Evolutionary conservation across 1,140 invertebrate genomes (phyloP).

Genomic region (Lucilia cuprina): DNA sequence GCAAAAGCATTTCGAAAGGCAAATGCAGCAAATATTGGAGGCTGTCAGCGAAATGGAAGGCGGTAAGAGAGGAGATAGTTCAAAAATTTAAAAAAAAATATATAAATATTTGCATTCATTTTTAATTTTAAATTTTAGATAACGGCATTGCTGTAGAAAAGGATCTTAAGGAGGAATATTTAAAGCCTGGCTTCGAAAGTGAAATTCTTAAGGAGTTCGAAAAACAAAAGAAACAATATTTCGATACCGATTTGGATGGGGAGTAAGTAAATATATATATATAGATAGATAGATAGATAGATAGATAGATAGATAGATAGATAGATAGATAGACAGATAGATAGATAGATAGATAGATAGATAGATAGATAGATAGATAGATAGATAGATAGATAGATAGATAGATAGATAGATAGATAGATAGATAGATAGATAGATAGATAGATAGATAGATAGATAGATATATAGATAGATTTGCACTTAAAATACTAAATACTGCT

Average conservation of each 20-base stretch:
- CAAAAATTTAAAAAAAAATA: neutral
- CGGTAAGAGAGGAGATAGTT: slow-evolving; percentile 23
- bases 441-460: no score
- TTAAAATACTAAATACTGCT: no score
- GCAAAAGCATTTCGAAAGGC: slow-evolving; percentile 64
- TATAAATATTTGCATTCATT: neutral
- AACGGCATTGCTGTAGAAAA: slow-evolving; percentile 45
- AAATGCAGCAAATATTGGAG: slow-evolving; percentile 61
- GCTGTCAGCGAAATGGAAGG: slow-evolving; percentile 57
- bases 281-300: no score
- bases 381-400: no score
- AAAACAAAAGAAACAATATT: slow-evolving; percentile 44
- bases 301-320: no score
- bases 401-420: no score
- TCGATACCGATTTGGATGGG: slow-evolving; percentile 61
- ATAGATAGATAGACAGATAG: neutral
- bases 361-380: no score
- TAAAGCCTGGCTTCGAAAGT: slow-evolving; percentile 59
- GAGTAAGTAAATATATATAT: slow-evolving; percentile 47
- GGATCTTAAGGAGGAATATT: slow-evolving; percentile 53
- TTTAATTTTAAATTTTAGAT: slow-evolving; percentile 18
- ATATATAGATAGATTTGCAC: no score
- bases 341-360: no score
- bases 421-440: no score
- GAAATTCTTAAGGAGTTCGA: slow-evolving; percentile 54